Evolutionary conservation across 37 sponge, comb jelly and placozoan species (phyloP).

Genomic region (Halichondria panicea): DNA sequence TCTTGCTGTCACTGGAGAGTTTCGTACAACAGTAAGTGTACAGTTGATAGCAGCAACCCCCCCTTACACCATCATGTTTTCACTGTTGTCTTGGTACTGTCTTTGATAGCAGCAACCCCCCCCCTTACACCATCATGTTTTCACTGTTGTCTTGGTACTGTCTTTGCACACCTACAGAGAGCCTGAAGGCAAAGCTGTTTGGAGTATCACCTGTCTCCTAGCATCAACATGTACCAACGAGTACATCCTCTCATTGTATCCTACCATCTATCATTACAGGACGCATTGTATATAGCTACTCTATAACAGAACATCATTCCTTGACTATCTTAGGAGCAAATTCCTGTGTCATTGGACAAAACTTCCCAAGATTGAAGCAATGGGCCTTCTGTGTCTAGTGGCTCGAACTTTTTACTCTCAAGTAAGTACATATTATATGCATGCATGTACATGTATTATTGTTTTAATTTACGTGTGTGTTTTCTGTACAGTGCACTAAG

Average conservation of each 20-base stretch:
- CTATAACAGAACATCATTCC: background rate
- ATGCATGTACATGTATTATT: no score
- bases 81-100: background rate
- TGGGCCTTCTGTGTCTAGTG: background rate
- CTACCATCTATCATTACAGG: background rate
- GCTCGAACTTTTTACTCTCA: no score
- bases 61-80: background rate
- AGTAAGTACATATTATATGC: no score
- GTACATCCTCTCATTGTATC: slow-evolving; percentile 29
- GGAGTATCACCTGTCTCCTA: slow-evolving; percentile 41
- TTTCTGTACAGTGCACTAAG: no score
- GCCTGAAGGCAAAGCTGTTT: slow-evolving; percentile 44
- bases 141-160: background rate
- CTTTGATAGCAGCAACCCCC: background rate
- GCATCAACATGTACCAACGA: slow-evolving; percentile 28
- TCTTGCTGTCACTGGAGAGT: slow-evolving; percentile 63
- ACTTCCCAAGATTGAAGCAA: background rate
- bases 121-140: background rate
- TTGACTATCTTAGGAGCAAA: background rate
- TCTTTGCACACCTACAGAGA: slow-evolving; percentile 19
- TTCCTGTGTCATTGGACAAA: slow-evolving; percentile 8
- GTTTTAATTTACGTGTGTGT: no score
- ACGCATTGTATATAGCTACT: background rate
- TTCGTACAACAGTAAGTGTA: slow-evolving; percentile 67
- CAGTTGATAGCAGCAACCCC: no score